Percentiles rank a stretch among this genome's conserved stretches.
phyloP scores from a whole-genome alignment of 2,113 vertebrate genomes.

The Ammodytes marinus region DNA sequence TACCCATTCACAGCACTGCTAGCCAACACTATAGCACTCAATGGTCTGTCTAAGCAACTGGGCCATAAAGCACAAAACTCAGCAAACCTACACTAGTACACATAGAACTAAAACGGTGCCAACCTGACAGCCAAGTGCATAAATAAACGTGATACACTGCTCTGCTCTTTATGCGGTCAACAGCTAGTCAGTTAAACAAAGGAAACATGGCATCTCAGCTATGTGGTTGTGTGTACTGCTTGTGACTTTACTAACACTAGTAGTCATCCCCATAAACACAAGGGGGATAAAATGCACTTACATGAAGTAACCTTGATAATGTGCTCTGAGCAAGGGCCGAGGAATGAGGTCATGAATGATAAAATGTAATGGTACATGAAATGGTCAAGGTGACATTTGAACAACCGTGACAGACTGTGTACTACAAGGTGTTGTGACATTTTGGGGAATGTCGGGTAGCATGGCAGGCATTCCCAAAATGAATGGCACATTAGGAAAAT shows the following conservation, averaged over 20 bases:
- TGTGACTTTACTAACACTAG: constrained; percentile 27
- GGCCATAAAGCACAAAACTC: constrained; percentile 34
- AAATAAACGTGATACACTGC: constrained; percentile 33
- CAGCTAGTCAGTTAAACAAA: constrained; percentile 1
- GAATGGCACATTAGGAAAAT: background rate
- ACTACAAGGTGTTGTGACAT: constrained; percentile 6
- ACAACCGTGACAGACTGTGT: constrained; percentile 1
- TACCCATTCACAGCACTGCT: constrained; percentile 39
- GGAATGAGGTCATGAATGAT: constrained; percentile 38
- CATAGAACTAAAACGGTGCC: background rate
- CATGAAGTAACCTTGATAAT: constrained; percentile 40
- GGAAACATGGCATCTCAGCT: constrained; percentile 33
- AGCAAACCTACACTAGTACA: constrained; percentile 6
- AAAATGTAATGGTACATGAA: constrained; percentile 1
- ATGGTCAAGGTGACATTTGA: background rate
- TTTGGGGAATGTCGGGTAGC: background rate
- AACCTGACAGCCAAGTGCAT: constrained; percentile 10
- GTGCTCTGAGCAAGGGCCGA: constrained; percentile 1
- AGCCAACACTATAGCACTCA: constrained; percentile 23
- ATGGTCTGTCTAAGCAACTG: constrained; percentile 14
- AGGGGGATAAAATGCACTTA: constrained; percentile 12
- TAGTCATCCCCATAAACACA: constrained; percentile 42
- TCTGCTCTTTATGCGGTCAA: constrained; percentile 25
- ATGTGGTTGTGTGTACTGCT: constrained; percentile 28
- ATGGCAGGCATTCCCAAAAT: constrained; percentile 7